These are phyloP conservation scores for Philereme transversata DNA, from an alignment of 2,888 invertebrate genomes.

Conservation along the genomic window DNA sequence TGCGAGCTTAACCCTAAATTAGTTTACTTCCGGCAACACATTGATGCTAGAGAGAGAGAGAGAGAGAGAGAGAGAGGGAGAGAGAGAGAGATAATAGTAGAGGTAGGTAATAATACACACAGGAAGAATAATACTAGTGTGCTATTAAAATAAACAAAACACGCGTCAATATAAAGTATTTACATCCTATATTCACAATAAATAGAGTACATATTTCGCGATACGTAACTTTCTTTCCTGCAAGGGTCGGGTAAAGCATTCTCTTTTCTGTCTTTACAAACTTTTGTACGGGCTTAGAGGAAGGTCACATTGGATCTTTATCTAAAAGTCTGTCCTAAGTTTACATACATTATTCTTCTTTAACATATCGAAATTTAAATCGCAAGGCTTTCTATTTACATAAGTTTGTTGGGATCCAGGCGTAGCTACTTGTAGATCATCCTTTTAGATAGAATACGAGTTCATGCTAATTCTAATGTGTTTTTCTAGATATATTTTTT, in stretches of 20 bases:
- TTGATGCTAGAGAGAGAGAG: too few species aligned
- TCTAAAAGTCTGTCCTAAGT: constrained; percentile 47
- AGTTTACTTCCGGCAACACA: too few species aligned
- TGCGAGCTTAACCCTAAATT: too few species aligned
- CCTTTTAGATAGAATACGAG: constrained; percentile 25
- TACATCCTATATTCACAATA: constrained; percentile 3
- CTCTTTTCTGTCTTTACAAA: constrained; percentile 47
- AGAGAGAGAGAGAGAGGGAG: too few species aligned
- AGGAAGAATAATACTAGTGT: neutral
- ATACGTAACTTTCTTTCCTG: constrained; percentile 50
- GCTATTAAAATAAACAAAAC: neutral
- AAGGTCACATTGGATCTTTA: constrained; percentile 54
- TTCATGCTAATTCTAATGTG: constrained; percentile 13
- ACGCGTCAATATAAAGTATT: neutral
- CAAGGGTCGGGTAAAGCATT: constrained; percentile 44
- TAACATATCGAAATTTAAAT: constrained; percentile 42
- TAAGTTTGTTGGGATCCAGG: constrained; percentile 32
- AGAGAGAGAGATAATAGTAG: too few species aligned
- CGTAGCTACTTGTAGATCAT: constrained; percentile 27
- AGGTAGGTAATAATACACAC: too few species aligned
- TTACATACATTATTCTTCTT: constrained; percentile 42
- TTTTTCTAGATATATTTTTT: constrained; percentile 8
- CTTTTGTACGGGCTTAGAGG: constrained; percentile 48
- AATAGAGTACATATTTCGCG: constrained; percentile 6
- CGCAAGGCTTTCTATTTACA: constrained; percentile 39